Evolutionary conservation across 2,888 invertebrate genomes (phyloP).

Genomic region (Hyposoter dolosus): DNA sequence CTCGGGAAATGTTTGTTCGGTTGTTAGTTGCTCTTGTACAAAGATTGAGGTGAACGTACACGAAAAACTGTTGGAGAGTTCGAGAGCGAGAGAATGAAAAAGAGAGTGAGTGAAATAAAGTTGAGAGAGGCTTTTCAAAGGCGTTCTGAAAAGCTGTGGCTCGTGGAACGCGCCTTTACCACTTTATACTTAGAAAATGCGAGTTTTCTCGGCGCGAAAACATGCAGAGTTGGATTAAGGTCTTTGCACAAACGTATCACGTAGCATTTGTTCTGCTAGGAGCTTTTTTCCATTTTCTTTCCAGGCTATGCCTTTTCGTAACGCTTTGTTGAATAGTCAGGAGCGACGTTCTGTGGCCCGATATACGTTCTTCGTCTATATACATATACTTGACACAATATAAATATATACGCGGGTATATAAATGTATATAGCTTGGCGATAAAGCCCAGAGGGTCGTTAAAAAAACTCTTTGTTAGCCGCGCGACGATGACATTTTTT

Average conservation of each 20-base stretch:
- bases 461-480: slow-evolving; percentile 51
- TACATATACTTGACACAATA: not conserved
- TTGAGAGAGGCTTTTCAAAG: slow-evolving; percentile 44
- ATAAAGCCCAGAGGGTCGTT: slow-evolving; percentile 34
- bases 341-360: not conserved
- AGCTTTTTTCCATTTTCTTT: slow-evolving; percentile 30
- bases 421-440: not conserved
- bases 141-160: slow-evolving; percentile 35
- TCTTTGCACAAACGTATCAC: slow-evolving; percentile 36
- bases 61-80: slow-evolving; percentile 17
- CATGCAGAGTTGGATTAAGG: slow-evolving; percentile 55
- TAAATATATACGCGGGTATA: not conserved
- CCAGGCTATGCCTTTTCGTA: slow-evolving; percentile 23
- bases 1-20: slow-evolving; percentile 37
- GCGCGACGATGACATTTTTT: slow-evolving; percentile 27
- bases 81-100: slow-evolving; percentile 2
- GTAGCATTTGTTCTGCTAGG: slow-evolving; percentile 39
- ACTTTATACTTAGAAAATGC: slow-evolving; percentile 51
- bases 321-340: slow-evolving; percentile 38
- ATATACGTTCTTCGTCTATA: not conserved
- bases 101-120: slow-evolving; percentile 16
- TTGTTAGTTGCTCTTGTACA: slow-evolving; percentile 1
- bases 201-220: slow-evolving; percentile 52
- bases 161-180: slow-evolving; percentile 34
- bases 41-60: slow-evolving; percentile 55